phyloP scores from a whole-genome alignment of 2,113 vertebrate species.

The Platycercus adscitus region DNA sequence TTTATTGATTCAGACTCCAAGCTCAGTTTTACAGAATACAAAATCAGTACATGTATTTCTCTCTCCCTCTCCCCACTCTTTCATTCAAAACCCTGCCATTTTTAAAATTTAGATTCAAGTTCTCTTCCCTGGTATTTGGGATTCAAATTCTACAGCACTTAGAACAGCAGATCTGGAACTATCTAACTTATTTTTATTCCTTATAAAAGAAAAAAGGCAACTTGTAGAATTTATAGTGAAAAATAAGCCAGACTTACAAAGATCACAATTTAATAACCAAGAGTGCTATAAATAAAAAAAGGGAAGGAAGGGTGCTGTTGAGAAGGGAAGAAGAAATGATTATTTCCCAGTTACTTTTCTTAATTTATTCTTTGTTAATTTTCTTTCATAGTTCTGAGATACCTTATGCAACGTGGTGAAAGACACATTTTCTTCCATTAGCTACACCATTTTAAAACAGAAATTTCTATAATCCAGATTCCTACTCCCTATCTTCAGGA shows the following conservation, averaged over 20 bases:
- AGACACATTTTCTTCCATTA: neutral
- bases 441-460: neutral
- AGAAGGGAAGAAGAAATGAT: neutral
- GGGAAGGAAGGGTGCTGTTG: neutral
- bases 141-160: neutral
- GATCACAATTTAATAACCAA: neutral
- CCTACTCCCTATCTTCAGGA: neutral
- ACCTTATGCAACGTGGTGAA: fast-evolving
- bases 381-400: neutral
- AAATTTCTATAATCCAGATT: neutral
- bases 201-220: neutral
- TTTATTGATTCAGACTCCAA: neutral
- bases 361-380: neutral
- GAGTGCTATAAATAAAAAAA: neutral
- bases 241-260: neutral
- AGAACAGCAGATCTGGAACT: neutral
- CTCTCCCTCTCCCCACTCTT: neutral
- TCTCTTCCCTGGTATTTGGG: neutral
- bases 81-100: neutral
- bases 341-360: neutral
- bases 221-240: neutral
- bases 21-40: neutral
- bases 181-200: neutral
- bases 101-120: neutral
- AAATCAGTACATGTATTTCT: neutral